Conservation (phyloP, 2,113 vertebrate species). For the Ceyx margarethae region DNA sequence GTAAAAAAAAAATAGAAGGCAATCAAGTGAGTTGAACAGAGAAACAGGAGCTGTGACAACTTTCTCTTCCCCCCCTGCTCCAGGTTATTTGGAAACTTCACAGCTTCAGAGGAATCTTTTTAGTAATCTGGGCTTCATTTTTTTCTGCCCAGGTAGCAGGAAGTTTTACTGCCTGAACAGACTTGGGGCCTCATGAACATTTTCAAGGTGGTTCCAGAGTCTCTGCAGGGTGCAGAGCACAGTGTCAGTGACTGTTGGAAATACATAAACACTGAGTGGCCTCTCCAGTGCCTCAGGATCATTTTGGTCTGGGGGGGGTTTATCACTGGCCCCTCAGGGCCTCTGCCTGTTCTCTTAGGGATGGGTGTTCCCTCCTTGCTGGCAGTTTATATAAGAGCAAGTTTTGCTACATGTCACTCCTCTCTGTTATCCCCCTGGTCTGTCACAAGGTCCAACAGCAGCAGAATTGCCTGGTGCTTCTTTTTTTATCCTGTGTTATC, state of each 20-base stretch:
- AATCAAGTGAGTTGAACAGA: background rate
- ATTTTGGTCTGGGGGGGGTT: background rate
- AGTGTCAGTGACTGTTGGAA: background rate
- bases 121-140: background rate
- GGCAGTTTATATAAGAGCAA: background rate
- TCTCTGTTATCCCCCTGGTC: background rate
- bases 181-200: background rate
- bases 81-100: background rate
- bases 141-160: background rate
- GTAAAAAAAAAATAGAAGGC: background rate
- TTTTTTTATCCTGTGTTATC: background rate
- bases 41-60: background rate
- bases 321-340: background rate
- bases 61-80: background rate
- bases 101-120: background rate
- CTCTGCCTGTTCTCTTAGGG: background rate
- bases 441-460: background rate
- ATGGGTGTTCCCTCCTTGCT: rapidly evolving
- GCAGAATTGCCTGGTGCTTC: background rate
- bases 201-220: background rate
- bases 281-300: background rate
- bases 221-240: background rate
- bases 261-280: rapidly evolving
- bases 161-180: background rate
- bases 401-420: background rate